Evolutionary conservation across 2,888 invertebrate genomes (phyloP).

Genomic region (Tortricodes alternella): DNA sequence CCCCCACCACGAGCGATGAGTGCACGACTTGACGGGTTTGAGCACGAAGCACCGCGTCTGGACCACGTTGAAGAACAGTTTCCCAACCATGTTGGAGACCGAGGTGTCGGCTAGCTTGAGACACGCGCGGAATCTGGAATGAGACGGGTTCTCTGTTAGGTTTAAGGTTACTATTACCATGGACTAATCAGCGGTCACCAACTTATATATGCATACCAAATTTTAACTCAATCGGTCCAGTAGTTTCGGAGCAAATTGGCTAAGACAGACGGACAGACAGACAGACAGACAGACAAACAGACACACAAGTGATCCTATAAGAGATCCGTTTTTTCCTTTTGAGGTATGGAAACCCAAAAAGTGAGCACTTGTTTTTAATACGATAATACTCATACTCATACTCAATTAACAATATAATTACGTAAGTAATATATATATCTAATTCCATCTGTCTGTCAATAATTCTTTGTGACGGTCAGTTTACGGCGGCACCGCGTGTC

Average conservation of each 20-base stretch:
- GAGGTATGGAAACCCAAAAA: neutral
- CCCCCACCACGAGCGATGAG: slow-evolving; percentile 91
- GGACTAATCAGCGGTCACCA: too few species aligned
- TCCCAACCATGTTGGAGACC: slow-evolving; percentile 94
- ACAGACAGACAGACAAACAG: too few species aligned
- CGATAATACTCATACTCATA: neutral
- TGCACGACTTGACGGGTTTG: slow-evolving; percentile 89
- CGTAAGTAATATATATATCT: neutral
- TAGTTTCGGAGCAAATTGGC: too few species aligned
- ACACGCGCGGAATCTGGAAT: slow-evolving; percentile 94
- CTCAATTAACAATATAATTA: neutral
- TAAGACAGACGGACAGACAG: too few species aligned
- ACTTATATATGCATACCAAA: too few species aligned
- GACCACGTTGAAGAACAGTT: slow-evolving; percentile 97
- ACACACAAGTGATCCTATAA: too few species aligned
- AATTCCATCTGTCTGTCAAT: too few species aligned
- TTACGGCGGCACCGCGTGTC: slow-evolving; percentile 42
- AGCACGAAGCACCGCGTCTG: slow-evolving; percentile 96
- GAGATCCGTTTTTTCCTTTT: too few species aligned
- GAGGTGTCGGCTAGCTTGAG: slow-evolving; percentile 93
- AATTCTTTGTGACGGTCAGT: slow-evolving; percentile 1
- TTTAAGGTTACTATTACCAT: too few species aligned
- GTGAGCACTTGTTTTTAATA: too few species aligned
- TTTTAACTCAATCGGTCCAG: too few species aligned
- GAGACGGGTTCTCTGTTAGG: too few species aligned